phyloP scores from a whole-genome alignment of 2,113 vertebrate genomes.

The Oreocharis arfaki region DNA sequence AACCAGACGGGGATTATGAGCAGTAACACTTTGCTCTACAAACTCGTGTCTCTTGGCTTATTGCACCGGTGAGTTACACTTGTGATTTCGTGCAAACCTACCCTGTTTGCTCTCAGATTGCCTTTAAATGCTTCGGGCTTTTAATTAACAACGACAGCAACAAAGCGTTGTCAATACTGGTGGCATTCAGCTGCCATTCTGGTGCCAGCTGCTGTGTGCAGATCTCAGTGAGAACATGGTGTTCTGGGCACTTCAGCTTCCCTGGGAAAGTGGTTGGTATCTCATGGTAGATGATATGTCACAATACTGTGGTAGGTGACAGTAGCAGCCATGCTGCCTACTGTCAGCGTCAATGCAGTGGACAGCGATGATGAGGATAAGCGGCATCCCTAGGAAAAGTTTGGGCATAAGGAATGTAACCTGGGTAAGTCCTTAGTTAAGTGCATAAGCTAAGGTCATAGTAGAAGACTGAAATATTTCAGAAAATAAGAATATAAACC shows the following conservation, averaged over 20 bases:
- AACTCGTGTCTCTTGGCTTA: background rate
- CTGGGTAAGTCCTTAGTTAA: background rate
- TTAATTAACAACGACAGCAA: background rate
- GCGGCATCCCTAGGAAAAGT: background rate
- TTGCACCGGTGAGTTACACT: background rate
- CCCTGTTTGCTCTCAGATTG: background rate
- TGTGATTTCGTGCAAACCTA: background rate
- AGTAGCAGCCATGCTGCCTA: background rate
- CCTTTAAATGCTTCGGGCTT: background rate
- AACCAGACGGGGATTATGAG: background rate
- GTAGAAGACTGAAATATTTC: background rate
- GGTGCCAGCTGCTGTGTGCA: background rate
- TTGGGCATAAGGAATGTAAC: background rate
- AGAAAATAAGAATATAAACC: background rate
- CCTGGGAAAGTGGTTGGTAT: background rate
- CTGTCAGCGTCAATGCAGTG: background rate
- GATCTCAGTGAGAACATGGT: background rate
- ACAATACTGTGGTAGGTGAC: background rate
- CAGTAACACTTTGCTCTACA: background rate
- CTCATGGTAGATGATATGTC: background rate
- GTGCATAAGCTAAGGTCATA: background rate
- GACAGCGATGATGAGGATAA: background rate
- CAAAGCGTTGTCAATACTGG: background rate
- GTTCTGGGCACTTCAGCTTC: background rate
- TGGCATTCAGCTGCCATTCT: background rate